Conservation (phyloP, 2,113 vertebrate genomes). For the Mobula birostris region DNA sequence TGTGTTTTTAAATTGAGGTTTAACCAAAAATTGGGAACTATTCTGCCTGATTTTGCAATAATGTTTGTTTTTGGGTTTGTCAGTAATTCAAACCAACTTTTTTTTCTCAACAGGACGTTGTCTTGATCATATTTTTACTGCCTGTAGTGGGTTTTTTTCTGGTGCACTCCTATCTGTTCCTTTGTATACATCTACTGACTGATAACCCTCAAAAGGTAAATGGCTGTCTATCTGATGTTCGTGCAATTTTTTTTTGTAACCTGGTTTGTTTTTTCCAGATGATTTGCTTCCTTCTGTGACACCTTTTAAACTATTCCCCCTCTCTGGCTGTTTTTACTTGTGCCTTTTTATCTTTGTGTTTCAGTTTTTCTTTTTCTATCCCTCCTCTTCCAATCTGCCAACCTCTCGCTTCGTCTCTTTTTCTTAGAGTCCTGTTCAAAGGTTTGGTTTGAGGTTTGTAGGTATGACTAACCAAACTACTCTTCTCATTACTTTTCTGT, state of each 20-base stretch:
- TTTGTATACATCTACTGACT: not conserved
- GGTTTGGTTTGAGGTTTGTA: not conserved
- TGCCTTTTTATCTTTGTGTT: not conserved
- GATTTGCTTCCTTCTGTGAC: not conserved
- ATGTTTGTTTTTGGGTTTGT: not conserved
- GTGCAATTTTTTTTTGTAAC: not conserved
- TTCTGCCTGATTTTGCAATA: not conserved
- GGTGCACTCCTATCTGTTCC: not conserved
- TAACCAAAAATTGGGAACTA: not conserved
- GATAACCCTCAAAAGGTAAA: not conserved
- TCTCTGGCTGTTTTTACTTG: not conserved
- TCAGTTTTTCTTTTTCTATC: not conserved
- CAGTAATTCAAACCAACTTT: not conserved
- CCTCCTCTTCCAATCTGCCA: not conserved
- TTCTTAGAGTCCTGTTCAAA: not conserved
- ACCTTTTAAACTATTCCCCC: no score
- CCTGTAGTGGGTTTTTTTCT: not conserved
- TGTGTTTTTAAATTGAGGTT: not conserved
- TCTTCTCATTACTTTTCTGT: not conserved
- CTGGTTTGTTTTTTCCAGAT: not conserved
- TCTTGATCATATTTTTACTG: not conserved
- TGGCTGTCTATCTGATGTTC: not conserved
- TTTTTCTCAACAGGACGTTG: not conserved
- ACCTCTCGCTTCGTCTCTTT: not conserved
- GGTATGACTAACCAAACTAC: not conserved